These are phyloP conservation scores for Globodera rostochiensis DNA, from an alignment of 1,140 invertebrate species.

Conservation along the genomic window DNA sequence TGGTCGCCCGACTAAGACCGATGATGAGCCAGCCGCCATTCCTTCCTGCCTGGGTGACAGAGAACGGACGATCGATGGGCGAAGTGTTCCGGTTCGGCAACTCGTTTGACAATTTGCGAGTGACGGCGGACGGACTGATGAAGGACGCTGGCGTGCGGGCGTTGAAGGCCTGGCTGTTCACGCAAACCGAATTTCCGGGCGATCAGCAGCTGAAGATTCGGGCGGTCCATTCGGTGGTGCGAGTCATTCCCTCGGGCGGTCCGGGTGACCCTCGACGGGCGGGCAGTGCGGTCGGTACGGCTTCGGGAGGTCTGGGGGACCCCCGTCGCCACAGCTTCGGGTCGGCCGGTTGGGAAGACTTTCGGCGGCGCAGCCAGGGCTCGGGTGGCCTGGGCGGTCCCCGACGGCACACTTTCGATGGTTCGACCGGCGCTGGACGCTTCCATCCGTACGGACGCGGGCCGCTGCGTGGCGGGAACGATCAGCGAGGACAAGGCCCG, in stretches of 20 bases:
- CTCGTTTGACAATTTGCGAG: not conserved
- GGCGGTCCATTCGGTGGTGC: not conserved
- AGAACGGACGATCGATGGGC: not conserved
- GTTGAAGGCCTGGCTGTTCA: constrained; percentile 12
- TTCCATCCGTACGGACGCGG: not conserved
- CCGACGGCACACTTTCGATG: not conserved
- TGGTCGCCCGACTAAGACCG: not conserved
- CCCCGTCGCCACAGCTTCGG: not conserved
- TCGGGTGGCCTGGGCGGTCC: not conserved
- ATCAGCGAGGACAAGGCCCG: not conserved
- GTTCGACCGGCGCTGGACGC: no score
- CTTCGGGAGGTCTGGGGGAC: not conserved
- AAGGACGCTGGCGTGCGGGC: not conserved
- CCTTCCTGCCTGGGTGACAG: not conserved
- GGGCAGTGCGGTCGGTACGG: not conserved
- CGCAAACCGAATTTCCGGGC: not conserved
- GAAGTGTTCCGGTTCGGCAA: constrained; percentile 16
- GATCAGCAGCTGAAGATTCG: not conserved
- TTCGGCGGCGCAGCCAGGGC: not conserved
- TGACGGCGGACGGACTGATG: constrained; percentile 5
- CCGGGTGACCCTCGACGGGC: not conserved
- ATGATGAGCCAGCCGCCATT: not conserved
- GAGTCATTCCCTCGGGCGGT: not conserved
- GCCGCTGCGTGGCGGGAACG: not conserved
- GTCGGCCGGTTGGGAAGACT: not conserved